Evolutionary conservation across 2,888 invertebrate species (phyloP), one percentile per base, ranked within the genome.

Genomic region (Orchesellides sinensis): DNA sequence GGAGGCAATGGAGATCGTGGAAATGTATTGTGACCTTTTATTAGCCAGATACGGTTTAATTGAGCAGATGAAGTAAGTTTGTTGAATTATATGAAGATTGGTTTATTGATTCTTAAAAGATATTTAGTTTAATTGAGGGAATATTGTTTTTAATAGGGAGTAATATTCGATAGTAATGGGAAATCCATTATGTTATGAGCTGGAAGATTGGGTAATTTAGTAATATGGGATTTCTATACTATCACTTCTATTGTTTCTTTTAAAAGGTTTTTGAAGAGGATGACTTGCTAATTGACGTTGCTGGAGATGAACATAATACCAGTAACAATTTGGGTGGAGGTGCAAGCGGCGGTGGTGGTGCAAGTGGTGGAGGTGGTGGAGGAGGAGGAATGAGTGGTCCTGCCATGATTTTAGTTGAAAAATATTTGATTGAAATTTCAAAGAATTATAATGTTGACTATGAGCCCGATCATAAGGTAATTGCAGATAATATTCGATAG

Each of bases 21-120:
- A 99, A 92, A 99, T 99, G 98, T 99, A 98, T 90, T 99, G 99
- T 91, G 99, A 99, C 91, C 92, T 99, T 69, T 90, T 99, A 56
- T 91, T 99, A 72, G 99, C 99, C 0, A 93, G 99, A 89, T 99
- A 98, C 91, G 99, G 99, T 0, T 92, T 99, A 10, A 94, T 99
- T 72, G 97, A 97, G 52, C 98, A 98, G 91, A 97, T 98, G 96
- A 98, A 98, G 92, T 97, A 93, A 90, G 91, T 49, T 25, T 35
- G 14, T 14, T 3, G 8, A n/a, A n/a, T n/a, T n/a, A n/a, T n/a
- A n/a, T n/a, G n/a, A n/a, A n/a, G n/a, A n/a, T n/a, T n/a, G n/a
- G n/a, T n/a, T n/a, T n/a, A n/a, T n/a, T n/a, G n/a, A n/a, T n/a
- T n/a, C n/a, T n/a, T n/a, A n/a, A n/a, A n/a, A n/a, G n/a, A n/a